Base-by-base conservation (phyloP, 2,888 invertebrate species). In the Dasypogon diadema region DNA sequence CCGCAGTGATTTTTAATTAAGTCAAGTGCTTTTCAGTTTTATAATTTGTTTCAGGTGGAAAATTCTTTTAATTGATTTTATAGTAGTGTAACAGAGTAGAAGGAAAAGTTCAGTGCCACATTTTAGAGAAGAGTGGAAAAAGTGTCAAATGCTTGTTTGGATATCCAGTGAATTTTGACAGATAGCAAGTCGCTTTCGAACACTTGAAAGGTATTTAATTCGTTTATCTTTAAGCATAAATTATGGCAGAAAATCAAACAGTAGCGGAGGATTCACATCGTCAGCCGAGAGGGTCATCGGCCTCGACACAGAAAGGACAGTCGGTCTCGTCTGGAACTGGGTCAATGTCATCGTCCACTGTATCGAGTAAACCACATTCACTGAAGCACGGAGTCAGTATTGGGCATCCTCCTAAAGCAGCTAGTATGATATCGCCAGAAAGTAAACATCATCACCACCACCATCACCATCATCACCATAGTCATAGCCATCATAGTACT, bases 381-480 rank as follows among this genome's bases (percentile, higher is more conserved):
- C 14, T 74, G 14, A 74, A 74, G 30, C 51, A 74, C 51, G 51
- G 24, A n/a, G 46, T 1, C 22, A 65, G 46, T 14, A 10, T 65
- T 6, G 8, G 12, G 10, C 37, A 56, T 56, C 2, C 65, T 12
- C 5, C 26, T 8, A 74, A 58, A 22, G 74, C 24, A 21, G 56
- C 46, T 22, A 74, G 58, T 24, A 58, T 46, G 46, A 60, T 58
- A 58, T 42, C 77, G 42, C 72, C 70, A 37, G 72, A 54, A 24
- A 75, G 75, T 18, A 80, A 81, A 77, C 80, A 81, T 79, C 81
- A 81, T 78, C 76, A 78, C 34, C 80, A 80, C 48, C 80, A 81
- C 72, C 80, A 80, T 12, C 80, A 80, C 26, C 81, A 81, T 74
- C 78, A 79, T 60, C 76, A 78, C 46, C 77, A 79, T 48, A 79